These are phyloP conservation scores for pig (Sus scrofa) DNA, from an alignment of 2,113 vertebrate species.

Conservation along the genomic window T2T-Sscrofa CM000817.6:80572001-80572500, in stretches of 20 bases:
- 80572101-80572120: too few species aligned
- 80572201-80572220: too few species aligned
- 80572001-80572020: too few species aligned
- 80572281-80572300: neutral
- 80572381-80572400: neutral
- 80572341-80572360: fast-evolving
- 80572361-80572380: fast-evolving
- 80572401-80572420: neutral
- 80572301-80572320: fast-evolving
- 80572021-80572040: too few species aligned
- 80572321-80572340: fast-evolving
- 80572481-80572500: neutral
- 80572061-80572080: too few species aligned
- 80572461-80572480: neutral
- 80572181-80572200: too few species aligned
- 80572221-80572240: neutral
- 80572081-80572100: too few species aligned
- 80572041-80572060: too few species aligned
- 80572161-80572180: too few species aligned
- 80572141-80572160: too few species aligned
- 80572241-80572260: neutral
- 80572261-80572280: fast-evolving
- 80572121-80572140: too few species aligned
- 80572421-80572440: neutral
- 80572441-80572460: neutral